phyloP scores from a whole-genome alignment of 2,888 invertebrate genomes.

The Orthonychiurus folsomi region DNA sequence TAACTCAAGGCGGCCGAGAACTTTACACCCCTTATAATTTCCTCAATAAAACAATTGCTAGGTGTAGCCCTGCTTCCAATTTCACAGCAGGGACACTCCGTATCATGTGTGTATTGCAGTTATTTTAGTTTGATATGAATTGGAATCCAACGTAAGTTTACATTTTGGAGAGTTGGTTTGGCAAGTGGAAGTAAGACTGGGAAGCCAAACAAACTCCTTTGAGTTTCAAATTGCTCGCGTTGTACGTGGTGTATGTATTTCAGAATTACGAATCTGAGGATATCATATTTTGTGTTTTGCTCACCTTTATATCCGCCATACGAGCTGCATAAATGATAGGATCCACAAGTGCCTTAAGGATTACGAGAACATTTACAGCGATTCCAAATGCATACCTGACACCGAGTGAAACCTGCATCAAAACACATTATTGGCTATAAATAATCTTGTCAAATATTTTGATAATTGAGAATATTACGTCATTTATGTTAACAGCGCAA shows the following conservation, averaged over 20 bases:
- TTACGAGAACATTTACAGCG: conserved; percentile 50
- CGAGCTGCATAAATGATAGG: conserved; percentile 59
- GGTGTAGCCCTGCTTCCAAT: too few species aligned
- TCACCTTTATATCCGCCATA: conserved; percentile 56
- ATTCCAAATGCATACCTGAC: conserved; percentile 40
- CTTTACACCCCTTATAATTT: too few species aligned
- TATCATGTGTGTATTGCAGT: too few species aligned
- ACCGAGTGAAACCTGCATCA: conserved; percentile 7
- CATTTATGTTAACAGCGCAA: conserved; percentile 43
- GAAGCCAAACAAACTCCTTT: too few species aligned
- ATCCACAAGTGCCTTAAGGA: conserved; percentile 56
- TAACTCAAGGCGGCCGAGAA: too few species aligned
- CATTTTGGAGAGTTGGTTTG: conserved; percentile 7
- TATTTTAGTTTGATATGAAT: too few species aligned
- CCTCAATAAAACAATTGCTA: too few species aligned
- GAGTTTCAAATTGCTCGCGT: too few species aligned
- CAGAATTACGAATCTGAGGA: too few species aligned
- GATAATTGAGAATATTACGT: conserved; percentile 30
- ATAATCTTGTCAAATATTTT: conserved; percentile 13
- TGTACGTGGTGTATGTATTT: too few species aligned
- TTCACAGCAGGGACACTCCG: too few species aligned
- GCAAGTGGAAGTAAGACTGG: background rate
- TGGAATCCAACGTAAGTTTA: too few species aligned
- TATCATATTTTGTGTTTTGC: background rate
- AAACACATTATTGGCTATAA: background rate